Evolutionary conservation across 2,113 vertebrate genomes (phyloP).

Genomic region (Spea multiplicata): DNA sequence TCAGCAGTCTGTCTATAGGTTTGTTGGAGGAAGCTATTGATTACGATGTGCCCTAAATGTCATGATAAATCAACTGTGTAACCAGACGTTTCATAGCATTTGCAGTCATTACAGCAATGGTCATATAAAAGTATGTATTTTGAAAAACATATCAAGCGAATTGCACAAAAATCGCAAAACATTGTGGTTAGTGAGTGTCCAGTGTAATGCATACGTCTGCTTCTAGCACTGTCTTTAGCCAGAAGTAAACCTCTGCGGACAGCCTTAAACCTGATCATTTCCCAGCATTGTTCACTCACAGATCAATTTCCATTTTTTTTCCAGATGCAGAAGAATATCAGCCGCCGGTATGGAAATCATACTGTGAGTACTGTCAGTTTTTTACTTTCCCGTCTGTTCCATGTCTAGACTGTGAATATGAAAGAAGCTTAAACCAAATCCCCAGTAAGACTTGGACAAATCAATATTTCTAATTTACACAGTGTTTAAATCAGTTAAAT

Average conservation of each 20-base stretch:
- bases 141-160: no score
- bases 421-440: not conserved
- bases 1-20: no score
- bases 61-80: no score
- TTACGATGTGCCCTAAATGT: no score
- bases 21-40: no score
- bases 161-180: no score
- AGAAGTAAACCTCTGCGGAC: slow-evolving; percentile 2
- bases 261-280: slow-evolving; percentile 14
- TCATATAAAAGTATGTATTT: no score
- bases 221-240: not conserved
- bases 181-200: no score
- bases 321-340: slow-evolving; percentile 98
- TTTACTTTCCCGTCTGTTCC: not conserved
- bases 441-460: slow-evolving; percentile 1
- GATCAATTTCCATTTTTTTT: slow-evolving; percentile 58
- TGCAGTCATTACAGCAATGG: no score
- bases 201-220: no score
- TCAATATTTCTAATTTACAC: slow-evolving; percentile 18
- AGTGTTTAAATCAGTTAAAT: not conserved
- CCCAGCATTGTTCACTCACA: slow-evolving; percentile 39
- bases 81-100: no score
- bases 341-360: slow-evolving; percentile 98
- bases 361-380: slow-evolving; percentile 80
- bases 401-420: slow-evolving; percentile 16